Evolutionary conservation across 2,888 invertebrate genomes (phyloP).

Genomic region (Ectemnius lituratus): DNA sequence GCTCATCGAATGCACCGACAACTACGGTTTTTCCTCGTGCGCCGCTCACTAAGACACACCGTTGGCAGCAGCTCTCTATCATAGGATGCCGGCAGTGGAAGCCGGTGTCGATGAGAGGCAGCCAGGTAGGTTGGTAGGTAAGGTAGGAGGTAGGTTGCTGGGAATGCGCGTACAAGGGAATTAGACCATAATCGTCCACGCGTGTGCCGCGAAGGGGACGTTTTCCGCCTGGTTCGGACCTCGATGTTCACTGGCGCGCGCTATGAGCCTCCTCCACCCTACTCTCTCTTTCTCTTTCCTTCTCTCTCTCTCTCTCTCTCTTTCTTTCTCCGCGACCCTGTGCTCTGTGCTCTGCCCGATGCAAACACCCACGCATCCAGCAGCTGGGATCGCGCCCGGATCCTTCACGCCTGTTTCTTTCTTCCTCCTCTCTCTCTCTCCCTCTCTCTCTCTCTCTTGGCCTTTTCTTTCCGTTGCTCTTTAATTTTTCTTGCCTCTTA

Average conservation of each 20-base stretch:
- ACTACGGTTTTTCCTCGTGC: slow-evolving; percentile 64
- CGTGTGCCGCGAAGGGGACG: slow-evolving; percentile 69
- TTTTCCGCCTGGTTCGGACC: slow-evolving; percentile 65
- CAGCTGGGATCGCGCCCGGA: no score
- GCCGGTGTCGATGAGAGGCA: slow-evolving; percentile 33
- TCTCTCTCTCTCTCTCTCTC: slow-evolving; percentile 13
- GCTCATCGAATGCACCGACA: slow-evolving; percentile 70
- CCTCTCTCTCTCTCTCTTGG: no score
- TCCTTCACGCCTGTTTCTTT: neutral
- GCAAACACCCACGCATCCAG: neutral
- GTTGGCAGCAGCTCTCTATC: slow-evolving; percentile 35
- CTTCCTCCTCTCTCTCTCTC: neutral
- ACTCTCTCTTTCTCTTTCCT: slow-evolving; percentile 8
- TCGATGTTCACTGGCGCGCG: slow-evolving; percentile 65
- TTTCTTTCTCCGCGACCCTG: slow-evolving; percentile 9
- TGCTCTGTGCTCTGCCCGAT: neutral
- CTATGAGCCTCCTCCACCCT: slow-evolving; percentile 7
- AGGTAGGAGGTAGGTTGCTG: slow-evolving; percentile 69
- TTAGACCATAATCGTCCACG: slow-evolving; percentile 76
- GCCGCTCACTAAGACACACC: slow-evolving; percentile 55
- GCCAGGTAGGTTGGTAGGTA: slow-evolving; percentile 73
- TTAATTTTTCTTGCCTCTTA: slow-evolving; percentile 5
- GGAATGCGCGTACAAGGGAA: slow-evolving; percentile 73
- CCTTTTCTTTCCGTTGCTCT: slow-evolving; percentile 14
- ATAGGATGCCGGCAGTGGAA: slow-evolving; percentile 34